Percentiles rank a stretch among this genome's conserved stretches.
phyloP scores from a whole-genome alignment of 2,797 vertebrate genomes.

The Prionace glauca region DNA sequence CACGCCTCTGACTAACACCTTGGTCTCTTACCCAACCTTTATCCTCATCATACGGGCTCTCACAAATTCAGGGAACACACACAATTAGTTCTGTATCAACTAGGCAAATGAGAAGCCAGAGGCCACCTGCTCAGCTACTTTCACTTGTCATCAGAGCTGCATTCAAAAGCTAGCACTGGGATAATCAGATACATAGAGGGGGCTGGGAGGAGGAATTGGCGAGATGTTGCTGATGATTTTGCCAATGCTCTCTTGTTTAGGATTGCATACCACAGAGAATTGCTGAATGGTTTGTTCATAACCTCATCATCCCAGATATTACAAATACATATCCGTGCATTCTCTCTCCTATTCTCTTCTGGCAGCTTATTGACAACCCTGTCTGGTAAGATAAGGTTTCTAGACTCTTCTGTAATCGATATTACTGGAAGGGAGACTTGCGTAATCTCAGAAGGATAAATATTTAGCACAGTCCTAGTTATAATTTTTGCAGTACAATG shows the following conservation, averaged over 20 bases:
- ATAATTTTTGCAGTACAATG: background rate
- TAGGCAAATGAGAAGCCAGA: constrained; percentile 34
- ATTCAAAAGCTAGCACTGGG: constrained; percentile 16
- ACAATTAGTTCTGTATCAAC: constrained; percentile 28
- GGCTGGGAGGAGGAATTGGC: background rate
- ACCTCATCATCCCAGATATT: constrained; percentile 17
- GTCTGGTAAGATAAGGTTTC: background rate
- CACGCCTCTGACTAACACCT: background rate
- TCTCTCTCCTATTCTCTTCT: background rate
- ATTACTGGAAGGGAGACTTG: background rate
- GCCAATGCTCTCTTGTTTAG: constrained; percentile 17
- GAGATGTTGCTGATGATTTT: constrained; percentile 14
- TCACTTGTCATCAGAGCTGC: constrained; percentile 25
- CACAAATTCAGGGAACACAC: background rate
- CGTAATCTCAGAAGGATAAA: background rate
- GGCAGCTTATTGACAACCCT: constrained; percentile 5
- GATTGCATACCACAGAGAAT: background rate
- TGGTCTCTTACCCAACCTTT: background rate
- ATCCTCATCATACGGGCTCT: background rate
- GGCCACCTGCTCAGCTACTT: constrained; percentile 25
- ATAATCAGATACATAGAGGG: constrained; percentile 20
- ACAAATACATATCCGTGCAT: background rate
- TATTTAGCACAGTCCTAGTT: background rate
- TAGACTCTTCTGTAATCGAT: background rate
- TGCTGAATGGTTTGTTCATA: constrained; percentile 30